A percentile compares a stretch with the other conserved stretches of the same genome.
Evolutionary conservation across 2,888 invertebrate genomes (phyloP).

Genomic region (Drosophila fungiperda): DNA sequence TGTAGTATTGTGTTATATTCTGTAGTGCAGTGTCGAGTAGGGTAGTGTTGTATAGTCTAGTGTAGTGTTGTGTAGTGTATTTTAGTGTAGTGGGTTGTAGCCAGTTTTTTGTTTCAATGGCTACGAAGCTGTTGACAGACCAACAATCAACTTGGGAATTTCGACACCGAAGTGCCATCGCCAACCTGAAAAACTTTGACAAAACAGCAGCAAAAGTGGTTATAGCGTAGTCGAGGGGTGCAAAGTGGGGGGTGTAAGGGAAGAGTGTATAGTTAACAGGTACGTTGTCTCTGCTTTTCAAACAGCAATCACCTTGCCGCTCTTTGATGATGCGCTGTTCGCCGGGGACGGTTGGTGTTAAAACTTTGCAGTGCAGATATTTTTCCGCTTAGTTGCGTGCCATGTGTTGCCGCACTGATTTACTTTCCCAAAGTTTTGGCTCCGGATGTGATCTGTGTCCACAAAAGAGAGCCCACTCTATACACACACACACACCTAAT

Average conservation of each 20-base stretch:
- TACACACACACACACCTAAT: constrained; percentile 55
- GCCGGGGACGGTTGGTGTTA: constrained; percentile 20
- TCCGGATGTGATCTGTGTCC: constrained; percentile 49
- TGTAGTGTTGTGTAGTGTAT: constrained; percentile 21
- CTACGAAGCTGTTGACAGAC: constrained; percentile 76
- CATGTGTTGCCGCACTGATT: constrained; percentile 77
- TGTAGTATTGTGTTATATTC: constrained; percentile 22
- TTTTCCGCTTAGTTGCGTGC: constrained; percentile 80
- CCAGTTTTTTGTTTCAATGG: constrained; percentile 74
- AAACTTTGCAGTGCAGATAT: constrained; percentile 71
- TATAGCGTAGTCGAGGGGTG: not conserved
- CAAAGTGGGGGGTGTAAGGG: not conserved
- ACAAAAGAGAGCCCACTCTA: constrained; percentile 6
- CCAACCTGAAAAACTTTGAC: constrained; percentile 70
- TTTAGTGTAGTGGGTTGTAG: constrained; percentile 46
- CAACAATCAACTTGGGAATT: constrained; percentile 81
- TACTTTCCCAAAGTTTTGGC: constrained; percentile 67
- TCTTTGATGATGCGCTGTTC: constrained; percentile 65
- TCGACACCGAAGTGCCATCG: constrained; percentile 78
- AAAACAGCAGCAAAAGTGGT: constrained; percentile 42
- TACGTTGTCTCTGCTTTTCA: constrained; percentile 69
- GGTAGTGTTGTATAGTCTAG: constrained; percentile 27
- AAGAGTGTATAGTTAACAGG: not conserved
- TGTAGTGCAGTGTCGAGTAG: constrained; percentile 29
- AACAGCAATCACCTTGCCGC: constrained; percentile 70